Percentiles rank a stretch among this genome's conserved stretches.
Evolutionary conservation across 2,113 vertebrate species (phyloP).

Genomic region (Platichthys flesus): DNA sequence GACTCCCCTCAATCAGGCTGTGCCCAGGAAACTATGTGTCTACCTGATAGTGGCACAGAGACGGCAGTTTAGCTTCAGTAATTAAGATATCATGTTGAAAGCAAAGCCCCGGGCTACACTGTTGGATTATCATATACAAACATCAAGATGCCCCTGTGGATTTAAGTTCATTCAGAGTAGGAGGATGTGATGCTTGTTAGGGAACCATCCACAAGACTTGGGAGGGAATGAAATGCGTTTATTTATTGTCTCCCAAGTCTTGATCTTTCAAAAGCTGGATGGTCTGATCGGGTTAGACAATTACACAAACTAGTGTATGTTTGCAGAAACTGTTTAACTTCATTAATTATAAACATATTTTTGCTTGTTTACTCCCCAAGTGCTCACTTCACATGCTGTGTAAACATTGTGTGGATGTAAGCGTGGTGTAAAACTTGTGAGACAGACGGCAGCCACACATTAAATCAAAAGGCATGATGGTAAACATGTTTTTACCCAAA

Average conservation of each 20-base stretch:
- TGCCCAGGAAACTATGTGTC: constrained; percentile 22
- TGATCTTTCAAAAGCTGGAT: too few relatives aligned
- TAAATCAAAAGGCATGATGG: too few relatives aligned
- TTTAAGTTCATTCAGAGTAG: neutral
- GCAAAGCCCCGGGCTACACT: constrained; percentile 19
- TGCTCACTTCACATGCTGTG: neutral
- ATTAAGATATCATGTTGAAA: constrained; percentile 60
- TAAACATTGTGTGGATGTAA: neutral
- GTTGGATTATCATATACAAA: constrained; percentile 34
- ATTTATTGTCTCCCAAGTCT: neutral
- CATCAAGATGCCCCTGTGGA: constrained; percentile 18
- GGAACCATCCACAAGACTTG: neutral
- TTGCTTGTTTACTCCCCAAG: neutral
- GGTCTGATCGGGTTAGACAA: too few relatives aligned
- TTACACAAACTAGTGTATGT: neutral
- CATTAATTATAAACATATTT: neutral
- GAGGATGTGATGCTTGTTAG: constrained; percentile 8
- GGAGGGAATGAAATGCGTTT: neutral
- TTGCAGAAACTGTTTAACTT: neutral
- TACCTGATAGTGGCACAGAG: constrained; percentile 30
- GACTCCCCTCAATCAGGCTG: constrained; percentile 22
- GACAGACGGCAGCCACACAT: too few relatives aligned
- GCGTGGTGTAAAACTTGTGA: too few relatives aligned
- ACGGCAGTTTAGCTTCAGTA: constrained; percentile 34
- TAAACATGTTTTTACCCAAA: too few relatives aligned